Evolutionary conservation across 2,113 vertebrate genomes (phyloP).

Genomic region (Vulpes vulpes): DNA sequence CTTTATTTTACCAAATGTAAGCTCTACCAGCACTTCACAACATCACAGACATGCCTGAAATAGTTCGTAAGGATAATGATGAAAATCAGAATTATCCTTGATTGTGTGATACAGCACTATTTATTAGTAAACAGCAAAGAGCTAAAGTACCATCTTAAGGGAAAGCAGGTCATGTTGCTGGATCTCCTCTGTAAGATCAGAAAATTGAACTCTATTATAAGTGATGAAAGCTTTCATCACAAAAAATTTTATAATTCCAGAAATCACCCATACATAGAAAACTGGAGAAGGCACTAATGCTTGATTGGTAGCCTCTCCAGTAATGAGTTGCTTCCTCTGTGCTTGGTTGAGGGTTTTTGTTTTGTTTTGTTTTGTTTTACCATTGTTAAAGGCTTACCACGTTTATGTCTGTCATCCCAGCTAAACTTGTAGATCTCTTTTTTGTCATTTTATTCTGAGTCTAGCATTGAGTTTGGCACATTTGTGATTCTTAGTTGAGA

Average conservation of each 20-base stretch:
- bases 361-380: not conserved
- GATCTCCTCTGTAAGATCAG: not conserved
- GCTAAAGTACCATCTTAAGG: not conserved
- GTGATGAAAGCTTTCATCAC: not conserved
- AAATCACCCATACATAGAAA: not conserved
- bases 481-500: slow-evolving; percentile 13
- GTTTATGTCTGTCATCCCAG: not conserved
- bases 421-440: not conserved
- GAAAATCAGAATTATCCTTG: not conserved
- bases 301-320: not conserved
- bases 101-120: not conserved
- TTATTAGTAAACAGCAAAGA: not conserved
- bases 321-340: not conserved
- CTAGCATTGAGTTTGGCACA: not conserved
- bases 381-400: not conserved
- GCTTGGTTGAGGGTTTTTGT: not conserved
- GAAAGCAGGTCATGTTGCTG: not conserved
- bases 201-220: not conserved
- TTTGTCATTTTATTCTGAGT: slow-evolving; percentile 25
- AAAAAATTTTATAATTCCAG: not conserved
- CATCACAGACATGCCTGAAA: not conserved
- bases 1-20: not conserved
- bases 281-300: not conserved
- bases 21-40: not conserved
- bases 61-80: not conserved